These are phyloP conservation scores for Helogale parvula DNA, from an alignment of 2,113 vertebrate species.

Conservation along the genomic window DNA sequence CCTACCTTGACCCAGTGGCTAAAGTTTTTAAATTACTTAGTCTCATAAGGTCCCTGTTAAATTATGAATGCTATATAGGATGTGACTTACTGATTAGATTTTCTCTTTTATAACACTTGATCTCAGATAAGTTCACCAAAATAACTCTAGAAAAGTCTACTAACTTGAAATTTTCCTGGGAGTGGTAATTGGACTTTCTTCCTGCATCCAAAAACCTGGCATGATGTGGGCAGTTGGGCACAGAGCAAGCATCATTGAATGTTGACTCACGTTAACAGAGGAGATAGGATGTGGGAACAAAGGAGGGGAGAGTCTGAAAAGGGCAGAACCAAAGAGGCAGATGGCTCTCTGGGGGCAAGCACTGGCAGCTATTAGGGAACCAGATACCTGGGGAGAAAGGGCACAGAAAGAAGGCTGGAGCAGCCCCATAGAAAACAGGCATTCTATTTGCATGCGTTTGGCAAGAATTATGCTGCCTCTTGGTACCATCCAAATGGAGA, in stretches of 20 bases:
- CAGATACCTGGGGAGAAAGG: neutral
- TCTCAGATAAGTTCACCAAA: neutral
- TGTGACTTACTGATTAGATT: neutral
- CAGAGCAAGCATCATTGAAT: neutral
- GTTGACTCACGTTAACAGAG: neutral
- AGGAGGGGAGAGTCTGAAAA: neutral
- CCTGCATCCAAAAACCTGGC: neutral
- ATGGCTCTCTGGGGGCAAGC: neutral
- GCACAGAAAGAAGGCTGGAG: neutral
- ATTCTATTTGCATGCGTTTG: neutral
- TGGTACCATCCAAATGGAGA: neutral
- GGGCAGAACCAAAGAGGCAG: neutral
- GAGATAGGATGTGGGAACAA: neutral
- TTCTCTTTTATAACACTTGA: neutral
- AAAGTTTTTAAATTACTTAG: neutral
- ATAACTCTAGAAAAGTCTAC: constrained; percentile 16
- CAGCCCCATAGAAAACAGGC: neutral
- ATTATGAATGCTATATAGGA: neutral
- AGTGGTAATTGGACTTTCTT: neutral
- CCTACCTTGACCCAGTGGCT: neutral
- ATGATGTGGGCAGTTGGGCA: neutral
- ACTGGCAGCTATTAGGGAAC: neutral
- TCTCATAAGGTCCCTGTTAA: neutral
- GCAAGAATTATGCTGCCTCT: neutral
- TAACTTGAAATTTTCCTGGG: neutral